Conservation (phyloP, 92 coral and sea anemone genomes). For the Epizoanthus rinbou region DNA sequence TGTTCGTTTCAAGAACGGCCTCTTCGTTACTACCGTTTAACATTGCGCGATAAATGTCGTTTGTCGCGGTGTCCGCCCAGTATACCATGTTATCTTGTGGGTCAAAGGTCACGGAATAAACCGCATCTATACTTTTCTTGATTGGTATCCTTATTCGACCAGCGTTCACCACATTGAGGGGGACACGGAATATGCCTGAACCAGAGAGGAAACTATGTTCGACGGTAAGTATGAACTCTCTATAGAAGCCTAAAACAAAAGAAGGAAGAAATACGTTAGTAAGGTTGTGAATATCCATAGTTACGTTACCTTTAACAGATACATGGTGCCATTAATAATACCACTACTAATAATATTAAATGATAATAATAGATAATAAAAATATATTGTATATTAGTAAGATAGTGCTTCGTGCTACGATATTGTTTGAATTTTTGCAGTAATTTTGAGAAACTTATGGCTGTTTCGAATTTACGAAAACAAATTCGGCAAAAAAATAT, state of each 20-base stretch:
- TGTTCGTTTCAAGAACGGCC: not conserved
- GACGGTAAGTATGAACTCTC: constrained; percentile 19
- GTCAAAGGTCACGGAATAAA: constrained; percentile 13
- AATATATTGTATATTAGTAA: too few relatives aligned
- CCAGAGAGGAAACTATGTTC: not conserved
- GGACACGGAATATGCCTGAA: not conserved
- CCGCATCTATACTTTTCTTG: not conserved
- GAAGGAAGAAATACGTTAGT: too few relatives aligned
- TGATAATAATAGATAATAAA: too few relatives aligned
- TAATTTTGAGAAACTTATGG: too few relatives aligned
- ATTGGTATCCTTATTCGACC: not conserved
- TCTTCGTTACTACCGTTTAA: constrained; percentile 20
- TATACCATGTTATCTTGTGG: not conserved
- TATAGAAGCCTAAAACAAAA: constrained; percentile 20
- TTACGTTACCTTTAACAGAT: too few relatives aligned
- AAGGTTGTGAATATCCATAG: too few relatives aligned
- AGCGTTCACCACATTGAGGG: not conserved
- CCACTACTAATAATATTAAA: too few relatives aligned
- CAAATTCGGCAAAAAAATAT: too few relatives aligned
- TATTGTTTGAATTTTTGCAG: too few relatives aligned
- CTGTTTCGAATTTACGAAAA: too few relatives aligned
- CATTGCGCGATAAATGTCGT: constrained; percentile 7
- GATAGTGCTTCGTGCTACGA: too few relatives aligned
- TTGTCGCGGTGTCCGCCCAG: not conserved
- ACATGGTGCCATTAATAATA: too few relatives aligned